Conservation (phyloP, 2,113 vertebrate genomes). For the Emydocephalus ijimae region DNA sequence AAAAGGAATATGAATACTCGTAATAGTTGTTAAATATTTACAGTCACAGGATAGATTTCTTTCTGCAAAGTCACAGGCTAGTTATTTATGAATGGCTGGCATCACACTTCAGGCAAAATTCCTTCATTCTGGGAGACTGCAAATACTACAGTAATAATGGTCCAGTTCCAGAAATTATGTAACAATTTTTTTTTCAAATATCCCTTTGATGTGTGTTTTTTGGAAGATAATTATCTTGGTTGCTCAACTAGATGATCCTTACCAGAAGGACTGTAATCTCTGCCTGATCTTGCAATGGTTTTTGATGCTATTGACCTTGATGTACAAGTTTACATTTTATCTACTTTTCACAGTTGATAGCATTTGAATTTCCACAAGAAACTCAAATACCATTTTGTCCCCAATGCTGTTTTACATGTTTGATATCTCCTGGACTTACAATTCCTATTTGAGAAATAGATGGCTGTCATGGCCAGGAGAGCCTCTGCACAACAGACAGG, state of each 20-base stretch:
- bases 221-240: neutral
- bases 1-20: neutral
- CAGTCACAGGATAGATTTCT: neutral
- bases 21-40: neutral
- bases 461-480: too few relatives aligned
- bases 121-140: neutral
- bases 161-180: neutral
- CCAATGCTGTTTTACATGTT: neutral
- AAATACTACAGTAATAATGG: neutral
- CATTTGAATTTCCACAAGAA: neutral
- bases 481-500: too few relatives aligned
- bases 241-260: neutral
- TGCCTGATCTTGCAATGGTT: neutral
- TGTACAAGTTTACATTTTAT: neutral
- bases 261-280: neutral
- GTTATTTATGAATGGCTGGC: neutral
- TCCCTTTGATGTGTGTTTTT: neutral
- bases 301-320: neutral
- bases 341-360: neutral
- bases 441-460: too few relatives aligned
- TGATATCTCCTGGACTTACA: neutral
- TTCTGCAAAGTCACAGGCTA: neutral
- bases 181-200: neutral
- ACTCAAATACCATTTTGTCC: neutral
- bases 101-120: neutral